Conservation (phyloP, 2,113 vertebrate genomes). For the Natator depressus region DNA sequence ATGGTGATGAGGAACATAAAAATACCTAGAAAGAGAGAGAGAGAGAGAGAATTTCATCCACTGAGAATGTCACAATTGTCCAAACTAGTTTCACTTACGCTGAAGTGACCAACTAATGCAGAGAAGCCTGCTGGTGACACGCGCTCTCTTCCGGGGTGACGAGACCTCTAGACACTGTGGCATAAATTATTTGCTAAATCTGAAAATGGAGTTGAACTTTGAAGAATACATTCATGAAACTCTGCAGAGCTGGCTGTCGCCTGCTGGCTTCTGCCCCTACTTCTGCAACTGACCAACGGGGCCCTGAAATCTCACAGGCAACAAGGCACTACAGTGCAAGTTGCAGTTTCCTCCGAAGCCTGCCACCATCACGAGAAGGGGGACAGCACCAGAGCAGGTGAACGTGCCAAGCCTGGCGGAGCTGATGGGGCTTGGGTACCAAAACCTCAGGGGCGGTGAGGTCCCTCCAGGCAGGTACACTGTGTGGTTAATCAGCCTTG, state of each 20-base stretch:
- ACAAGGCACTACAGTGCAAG: background rate
- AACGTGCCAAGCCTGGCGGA: background rate
- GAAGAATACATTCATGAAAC: background rate
- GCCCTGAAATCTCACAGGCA: background rate
- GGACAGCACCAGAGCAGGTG: background rate
- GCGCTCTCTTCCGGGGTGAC: background rate
- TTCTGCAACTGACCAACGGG: background rate
- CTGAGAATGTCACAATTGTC: background rate
- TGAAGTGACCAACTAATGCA: background rate
- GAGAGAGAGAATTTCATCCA: background rate
- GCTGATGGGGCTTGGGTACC: rapidly evolving
- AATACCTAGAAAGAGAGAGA: no score
- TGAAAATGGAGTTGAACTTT: background rate
- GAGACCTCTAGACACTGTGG: background rate
- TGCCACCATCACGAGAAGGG: background rate
- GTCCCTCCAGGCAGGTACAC: rapidly evolving
- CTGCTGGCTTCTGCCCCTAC: background rate
- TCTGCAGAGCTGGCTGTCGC: background rate
- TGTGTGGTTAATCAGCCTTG: rapidly evolving
- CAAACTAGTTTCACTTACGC: background rate
- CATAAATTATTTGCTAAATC: background rate
- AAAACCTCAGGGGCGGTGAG: background rate
- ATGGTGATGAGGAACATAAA: background rate
- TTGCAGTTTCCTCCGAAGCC: background rate
- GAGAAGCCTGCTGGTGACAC: background rate